Conservation (phyloP, 1,140 invertebrate species). For the Drosophila bipectinata region DNA sequence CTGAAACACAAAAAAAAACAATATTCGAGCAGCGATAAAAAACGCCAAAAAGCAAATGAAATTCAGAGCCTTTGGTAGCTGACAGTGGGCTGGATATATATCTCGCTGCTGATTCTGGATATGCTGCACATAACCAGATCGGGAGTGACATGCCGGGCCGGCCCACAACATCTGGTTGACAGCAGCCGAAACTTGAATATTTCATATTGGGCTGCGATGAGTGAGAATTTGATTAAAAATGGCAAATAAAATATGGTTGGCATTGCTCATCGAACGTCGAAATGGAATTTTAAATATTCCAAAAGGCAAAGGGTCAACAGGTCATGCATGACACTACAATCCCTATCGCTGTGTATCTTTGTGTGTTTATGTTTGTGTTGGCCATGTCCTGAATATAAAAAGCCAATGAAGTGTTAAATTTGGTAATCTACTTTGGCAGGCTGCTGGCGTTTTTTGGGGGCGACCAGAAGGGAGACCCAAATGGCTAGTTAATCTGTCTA, state of each 20-base stretch:
- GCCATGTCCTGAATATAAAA: slow-evolving; percentile 41
- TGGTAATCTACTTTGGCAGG: slow-evolving; percentile 64
- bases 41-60: slow-evolving; percentile 44
- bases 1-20: slow-evolving; percentile 43
- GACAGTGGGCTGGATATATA: slow-evolving; percentile 52
- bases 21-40: slow-evolving; percentile 67
- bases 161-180: slow-evolving; percentile 54
- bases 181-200: slow-evolving; percentile 60
- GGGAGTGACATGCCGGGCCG: slow-evolving; percentile 28
- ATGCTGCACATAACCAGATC: slow-evolving; percentile 14
- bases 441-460: slow-evolving; percentile 15
- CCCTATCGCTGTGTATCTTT: neutral
- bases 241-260: slow-evolving; percentile 53
- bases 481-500: slow-evolving; percentile 62
- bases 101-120: slow-evolving; percentile 11
- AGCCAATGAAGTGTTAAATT: slow-evolving; percentile 76
- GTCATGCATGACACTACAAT: slow-evolving; percentile 12
- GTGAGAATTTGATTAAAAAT: slow-evolving; percentile 61
- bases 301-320: slow-evolving; percentile 27
- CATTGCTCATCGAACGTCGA: slow-evolving; percentile 15
- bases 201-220: slow-evolving; percentile 52
- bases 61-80: slow-evolving; percentile 47
- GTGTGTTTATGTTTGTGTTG: slow-evolving; percentile 18
- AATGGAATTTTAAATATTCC: slow-evolving; percentile 59
- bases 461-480: neutral